A percentile compares a stretch with the other conserved stretches of the same genome.
Conservation (phyloP, 2,888 invertebrate species). For the Ganaspis brasiliensis region DNA sequence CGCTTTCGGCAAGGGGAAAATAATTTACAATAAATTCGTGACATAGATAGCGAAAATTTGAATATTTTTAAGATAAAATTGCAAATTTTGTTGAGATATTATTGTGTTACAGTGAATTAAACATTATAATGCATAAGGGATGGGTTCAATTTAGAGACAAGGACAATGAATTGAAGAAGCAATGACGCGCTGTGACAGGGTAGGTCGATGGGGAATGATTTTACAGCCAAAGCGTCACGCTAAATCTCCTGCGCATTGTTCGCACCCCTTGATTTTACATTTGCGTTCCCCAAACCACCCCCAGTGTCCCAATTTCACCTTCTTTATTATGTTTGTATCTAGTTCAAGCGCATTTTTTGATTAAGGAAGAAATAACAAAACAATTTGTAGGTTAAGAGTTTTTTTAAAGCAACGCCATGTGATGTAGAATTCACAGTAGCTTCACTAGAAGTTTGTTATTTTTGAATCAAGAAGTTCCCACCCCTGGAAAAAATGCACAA, state of each 20-base stretch:
- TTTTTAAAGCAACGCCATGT: no score
- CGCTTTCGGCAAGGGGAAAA: no score
- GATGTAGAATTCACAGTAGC: no score
- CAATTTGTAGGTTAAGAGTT: no score
- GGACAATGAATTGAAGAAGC: conserved; percentile 55
- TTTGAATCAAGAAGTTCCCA: no score
- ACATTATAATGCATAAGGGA: background rate
- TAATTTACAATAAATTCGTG: background rate
- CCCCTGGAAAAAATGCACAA: no score
- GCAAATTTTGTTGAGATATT: background rate
- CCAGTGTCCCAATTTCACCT: conserved; percentile 52
- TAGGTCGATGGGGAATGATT: conserved; percentile 65
- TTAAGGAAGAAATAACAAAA: no score
- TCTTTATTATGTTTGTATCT: conserved; percentile 49
- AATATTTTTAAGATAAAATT: no score
- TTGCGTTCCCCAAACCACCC: conserved; percentile 66
- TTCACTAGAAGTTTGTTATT: no score
- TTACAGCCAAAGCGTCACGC: conserved; percentile 76
- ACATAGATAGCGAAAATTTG: no score
- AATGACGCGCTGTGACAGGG: conserved; percentile 58
- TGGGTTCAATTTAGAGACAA: conserved; percentile 35
- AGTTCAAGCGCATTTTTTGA: no score
- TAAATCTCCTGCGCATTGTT: conserved; percentile 77
- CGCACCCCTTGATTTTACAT: conserved; percentile 74
- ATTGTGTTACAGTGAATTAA: conserved; percentile 7